A percentile compares a stretch with the other conserved stretches of the same genome.
Conservation (phyloP, 2,113 vertebrate species). For the Toxotes jaculatrix region DNA sequence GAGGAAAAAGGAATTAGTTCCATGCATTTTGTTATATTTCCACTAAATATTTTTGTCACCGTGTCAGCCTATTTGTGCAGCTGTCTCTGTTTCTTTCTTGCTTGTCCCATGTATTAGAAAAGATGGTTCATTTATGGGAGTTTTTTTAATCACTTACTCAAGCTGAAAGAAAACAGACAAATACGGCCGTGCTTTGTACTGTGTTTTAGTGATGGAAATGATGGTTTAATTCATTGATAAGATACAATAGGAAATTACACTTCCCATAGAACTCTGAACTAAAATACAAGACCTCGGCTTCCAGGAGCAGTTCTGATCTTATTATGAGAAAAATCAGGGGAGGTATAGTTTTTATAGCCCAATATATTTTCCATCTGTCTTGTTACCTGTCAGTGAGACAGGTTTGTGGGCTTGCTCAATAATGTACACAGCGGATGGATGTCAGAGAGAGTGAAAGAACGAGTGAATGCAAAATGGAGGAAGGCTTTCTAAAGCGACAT, state of each 20-base stretch:
- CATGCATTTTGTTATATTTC: slow-evolving; percentile 33
- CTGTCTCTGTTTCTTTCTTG: neutral
- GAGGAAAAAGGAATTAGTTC: slow-evolving; percentile 24
- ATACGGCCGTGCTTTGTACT: neutral
- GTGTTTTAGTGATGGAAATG: neutral
- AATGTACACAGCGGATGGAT: slow-evolving; percentile 25
- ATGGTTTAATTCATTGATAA: neutral
- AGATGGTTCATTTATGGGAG: neutral
- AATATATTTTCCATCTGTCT: slow-evolving; percentile 39
- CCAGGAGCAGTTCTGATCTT: neutral
- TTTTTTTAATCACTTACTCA: neutral
- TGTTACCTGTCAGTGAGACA: slow-evolving; percentile 43
- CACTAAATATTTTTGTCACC: slow-evolving; percentile 23
- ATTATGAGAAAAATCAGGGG: neutral
- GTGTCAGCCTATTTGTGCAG: neutral
- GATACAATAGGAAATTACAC: neutral
- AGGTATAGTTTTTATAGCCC: slow-evolving; percentile 6
- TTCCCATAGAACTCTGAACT: neutral
- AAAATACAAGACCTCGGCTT: neutral
- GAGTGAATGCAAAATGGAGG: slow-evolving; percentile 37
- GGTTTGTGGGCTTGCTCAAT: slow-evolving; percentile 19
- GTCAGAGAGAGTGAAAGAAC: slow-evolving; percentile 29
- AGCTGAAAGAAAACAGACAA: neutral
- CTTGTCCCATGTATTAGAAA: neutral
- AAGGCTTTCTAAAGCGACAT: slow-evolving; percentile 46